Evolutionary conservation across 2,113 vertebrate species (phyloP).

Genomic region (Hippopotamus amphibius): DNA sequence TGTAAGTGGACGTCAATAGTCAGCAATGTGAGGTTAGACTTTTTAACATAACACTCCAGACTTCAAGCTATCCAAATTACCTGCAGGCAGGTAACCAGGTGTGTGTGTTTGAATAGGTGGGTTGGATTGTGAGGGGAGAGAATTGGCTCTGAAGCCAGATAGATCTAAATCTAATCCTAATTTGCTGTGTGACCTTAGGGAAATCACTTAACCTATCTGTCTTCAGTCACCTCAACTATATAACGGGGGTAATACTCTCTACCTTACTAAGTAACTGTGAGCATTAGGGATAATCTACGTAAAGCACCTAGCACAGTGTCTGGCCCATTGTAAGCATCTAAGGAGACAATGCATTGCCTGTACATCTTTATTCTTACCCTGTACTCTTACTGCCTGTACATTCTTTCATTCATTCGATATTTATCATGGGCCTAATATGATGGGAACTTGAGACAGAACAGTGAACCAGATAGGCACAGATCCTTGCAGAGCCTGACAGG

Average conservation of each 20-base stretch:
- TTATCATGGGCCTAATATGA: background rate
- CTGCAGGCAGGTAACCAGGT: background rate
- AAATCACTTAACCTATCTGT: constrained; percentile 36
- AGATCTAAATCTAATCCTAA: constrained; percentile 25
- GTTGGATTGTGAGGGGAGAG: background rate
- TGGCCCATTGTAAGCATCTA: background rate
- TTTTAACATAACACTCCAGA: background rate
- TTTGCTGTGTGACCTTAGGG: background rate
- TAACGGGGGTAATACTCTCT: background rate
- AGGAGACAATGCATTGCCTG: background rate
- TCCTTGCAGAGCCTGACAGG: background rate
- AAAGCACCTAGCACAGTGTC: background rate
- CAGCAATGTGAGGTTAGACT: background rate
- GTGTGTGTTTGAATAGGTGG: background rate
- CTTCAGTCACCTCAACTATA: background rate
- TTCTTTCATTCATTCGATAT: background rate
- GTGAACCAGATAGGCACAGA: background rate
- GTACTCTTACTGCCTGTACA: background rate
- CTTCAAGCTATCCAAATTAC: background rate
- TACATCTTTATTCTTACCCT: background rate
- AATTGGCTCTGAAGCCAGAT: background rate
- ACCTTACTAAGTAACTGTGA: background rate
- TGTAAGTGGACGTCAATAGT: background rate
- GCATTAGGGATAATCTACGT: background rate
- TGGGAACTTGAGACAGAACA: background rate